Base-by-base conservation (phyloP, 2,888 invertebrate genomes). In the Kryphioiulus occultus region DNA sequence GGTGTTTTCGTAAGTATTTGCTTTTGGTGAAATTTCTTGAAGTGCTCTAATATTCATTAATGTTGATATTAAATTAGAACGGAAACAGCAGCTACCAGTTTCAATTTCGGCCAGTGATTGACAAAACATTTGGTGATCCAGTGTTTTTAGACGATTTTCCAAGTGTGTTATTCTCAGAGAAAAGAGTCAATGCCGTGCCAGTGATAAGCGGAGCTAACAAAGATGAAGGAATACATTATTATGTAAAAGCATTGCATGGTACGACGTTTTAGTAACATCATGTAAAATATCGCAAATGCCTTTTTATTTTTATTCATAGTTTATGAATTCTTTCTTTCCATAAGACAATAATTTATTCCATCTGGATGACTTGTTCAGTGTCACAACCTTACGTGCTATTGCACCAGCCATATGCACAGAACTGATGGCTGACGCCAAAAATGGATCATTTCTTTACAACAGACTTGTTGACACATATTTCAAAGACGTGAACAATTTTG, bases 211-310 rank as follows among this genome's bases (percentile, higher is more conserved):
- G 86, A 30, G 32, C 32, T 3, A 39, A 19, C 19, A 26, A 32
- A 30, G 86, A 86, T 32, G 86, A 86, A 59, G 86, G 86, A 7
- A 30, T 59, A 15, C 30, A 53, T 86, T 30, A 47, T 86, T 86
- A 30, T 83, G 30, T 83, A 0, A 30, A 17, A 32, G 26, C 30
- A 83, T 35, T 83, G 22, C 4, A 26, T 26, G 53, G 53, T 53
- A 53, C 1, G 17, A 35, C 35, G 19, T 53, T 53, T 17, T 3
- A 3, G 10, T 12, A 47, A 47, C 47, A 47, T 47, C 47, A 47
- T 47, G 10, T 17, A 7, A 10, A 17, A 4, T 19, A 53, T 17
- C 19, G 19, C 17, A 19, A n/a, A 53, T 47, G 7, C 42, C 17
- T 4, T 47, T 12, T 47, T 19, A 53, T 19, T 53, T 1, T 53